phyloP scores from a whole-genome alignment of 2,113 vertebrate genomes.

The Peucedramus taeniatus region DNA sequence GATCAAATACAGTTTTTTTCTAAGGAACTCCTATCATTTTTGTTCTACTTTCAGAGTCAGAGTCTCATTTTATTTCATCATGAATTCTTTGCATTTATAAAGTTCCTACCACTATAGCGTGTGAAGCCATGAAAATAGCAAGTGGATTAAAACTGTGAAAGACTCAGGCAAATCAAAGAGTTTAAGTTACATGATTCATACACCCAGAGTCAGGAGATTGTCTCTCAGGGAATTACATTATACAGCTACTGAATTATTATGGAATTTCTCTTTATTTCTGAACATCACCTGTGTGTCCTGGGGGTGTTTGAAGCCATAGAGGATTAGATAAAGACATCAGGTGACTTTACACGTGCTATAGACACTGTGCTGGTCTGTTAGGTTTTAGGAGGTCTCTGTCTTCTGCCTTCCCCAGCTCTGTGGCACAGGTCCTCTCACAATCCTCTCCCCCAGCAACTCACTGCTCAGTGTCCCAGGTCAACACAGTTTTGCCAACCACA shows the following conservation, averaged over 20 bases:
- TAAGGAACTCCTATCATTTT: neutral
- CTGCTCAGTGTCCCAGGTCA: neutral
- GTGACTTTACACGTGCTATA: neutral
- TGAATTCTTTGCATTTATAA: neutral
- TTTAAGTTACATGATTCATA: neutral
- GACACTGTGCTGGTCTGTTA: neutral
- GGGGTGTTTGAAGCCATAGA: neutral
- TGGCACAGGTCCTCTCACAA: neutral
- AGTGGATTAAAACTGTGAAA: conserved; percentile 2
- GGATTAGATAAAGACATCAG: neutral
- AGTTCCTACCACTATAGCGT: neutral
- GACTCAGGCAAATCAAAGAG: neutral
- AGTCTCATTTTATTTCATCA: neutral
- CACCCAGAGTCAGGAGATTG: neutral
- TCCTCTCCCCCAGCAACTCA: neutral
- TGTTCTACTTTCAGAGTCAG: neutral
- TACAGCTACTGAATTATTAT: neutral
- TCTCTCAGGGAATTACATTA: neutral
- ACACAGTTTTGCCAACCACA: neutral
- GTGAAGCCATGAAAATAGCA: neutral
- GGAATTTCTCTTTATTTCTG: neutral
- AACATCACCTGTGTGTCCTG: neutral
- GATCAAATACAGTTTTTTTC: conserved; percentile 5
- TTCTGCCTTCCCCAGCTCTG: neutral
- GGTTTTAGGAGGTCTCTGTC: neutral